A percentile compares a stretch with the other conserved stretches of the same genome.
These are phyloP conservation scores for Priocnemis perturbator DNA, from an alignment of 2,888 invertebrate species.

Conservation along the genomic window DNA sequence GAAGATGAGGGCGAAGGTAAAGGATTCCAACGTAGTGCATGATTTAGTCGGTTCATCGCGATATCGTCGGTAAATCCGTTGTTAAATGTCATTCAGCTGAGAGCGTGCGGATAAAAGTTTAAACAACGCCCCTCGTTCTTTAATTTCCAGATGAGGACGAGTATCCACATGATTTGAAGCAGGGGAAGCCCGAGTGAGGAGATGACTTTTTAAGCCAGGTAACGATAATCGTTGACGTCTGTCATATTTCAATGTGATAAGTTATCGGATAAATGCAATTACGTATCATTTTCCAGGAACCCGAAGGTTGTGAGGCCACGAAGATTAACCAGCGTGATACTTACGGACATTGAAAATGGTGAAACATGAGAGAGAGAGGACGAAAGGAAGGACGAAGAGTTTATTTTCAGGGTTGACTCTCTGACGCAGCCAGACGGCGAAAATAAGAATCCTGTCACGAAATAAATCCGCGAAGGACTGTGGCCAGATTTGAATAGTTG, in stretches of 20 bases:
- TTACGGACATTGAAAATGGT: not conserved
- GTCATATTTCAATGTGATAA: not conserved
- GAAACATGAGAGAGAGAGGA: not conserved
- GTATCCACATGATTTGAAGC: constrained; percentile 56
- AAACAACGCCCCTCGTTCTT: not conserved
- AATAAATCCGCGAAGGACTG: no score
- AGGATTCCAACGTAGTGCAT: not conserved
- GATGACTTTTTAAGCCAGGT: not conserved
- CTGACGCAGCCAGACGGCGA: no score
- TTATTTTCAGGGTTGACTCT: no score
- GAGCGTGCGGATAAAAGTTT: not conserved
- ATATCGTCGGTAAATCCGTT: not conserved
- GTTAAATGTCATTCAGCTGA: not conserved
- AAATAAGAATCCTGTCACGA: no score
- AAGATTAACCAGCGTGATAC: not conserved
- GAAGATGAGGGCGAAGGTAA: constrained; percentile 71
- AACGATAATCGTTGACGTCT: not conserved
- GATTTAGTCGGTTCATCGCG: not conserved
- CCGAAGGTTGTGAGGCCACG: not conserved
- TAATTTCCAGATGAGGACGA: constrained; percentile 64
- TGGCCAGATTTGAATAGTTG: no score
- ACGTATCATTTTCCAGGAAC: not conserved
- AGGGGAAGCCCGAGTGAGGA: constrained; percentile 47
- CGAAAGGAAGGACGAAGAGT: not conserved
- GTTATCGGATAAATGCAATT: not conserved